Conservation (phyloP, 2,113 vertebrate species). For the Pygathrix nemaeus region DNA sequence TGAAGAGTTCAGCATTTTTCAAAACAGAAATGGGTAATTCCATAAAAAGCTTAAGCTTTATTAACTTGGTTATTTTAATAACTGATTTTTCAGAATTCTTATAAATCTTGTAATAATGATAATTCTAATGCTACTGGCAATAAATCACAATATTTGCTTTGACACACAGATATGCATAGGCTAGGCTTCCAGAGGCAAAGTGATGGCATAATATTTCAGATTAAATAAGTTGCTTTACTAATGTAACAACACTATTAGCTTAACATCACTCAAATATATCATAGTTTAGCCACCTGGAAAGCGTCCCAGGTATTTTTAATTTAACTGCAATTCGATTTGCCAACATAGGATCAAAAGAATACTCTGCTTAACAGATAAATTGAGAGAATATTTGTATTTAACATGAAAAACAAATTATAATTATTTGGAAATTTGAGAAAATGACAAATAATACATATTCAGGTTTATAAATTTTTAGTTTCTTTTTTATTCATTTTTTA, state of each 20-base stretch:
- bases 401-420: not conserved
- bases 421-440: not conserved
- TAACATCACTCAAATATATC: not conserved
- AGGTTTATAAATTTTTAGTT: not conserved
- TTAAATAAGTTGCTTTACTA: not conserved
- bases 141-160: conserved; percentile 12
- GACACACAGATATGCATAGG: not conserved
- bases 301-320: not conserved
- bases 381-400: not conserved
- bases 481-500: not conserved
- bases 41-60: not conserved
- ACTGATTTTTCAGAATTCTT: not conserved
- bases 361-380: not conserved
- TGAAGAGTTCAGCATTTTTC: not conserved
- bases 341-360: not conserved
- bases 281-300: not conserved
- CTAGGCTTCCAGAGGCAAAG: not conserved
- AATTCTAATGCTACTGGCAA: not conserved
- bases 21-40: not conserved
- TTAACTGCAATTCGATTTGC: not conserved
- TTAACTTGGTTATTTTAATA: not conserved
- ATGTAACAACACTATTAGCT: not conserved
- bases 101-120: too few species aligned
- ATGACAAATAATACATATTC: not conserved
- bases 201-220: not conserved